A percentile compares a stretch with the other conserved stretches of the same genome.
Evolutionary conservation across 2,888 invertebrate species (phyloP).

Genomic region (Drosophila seclusa): DNA sequence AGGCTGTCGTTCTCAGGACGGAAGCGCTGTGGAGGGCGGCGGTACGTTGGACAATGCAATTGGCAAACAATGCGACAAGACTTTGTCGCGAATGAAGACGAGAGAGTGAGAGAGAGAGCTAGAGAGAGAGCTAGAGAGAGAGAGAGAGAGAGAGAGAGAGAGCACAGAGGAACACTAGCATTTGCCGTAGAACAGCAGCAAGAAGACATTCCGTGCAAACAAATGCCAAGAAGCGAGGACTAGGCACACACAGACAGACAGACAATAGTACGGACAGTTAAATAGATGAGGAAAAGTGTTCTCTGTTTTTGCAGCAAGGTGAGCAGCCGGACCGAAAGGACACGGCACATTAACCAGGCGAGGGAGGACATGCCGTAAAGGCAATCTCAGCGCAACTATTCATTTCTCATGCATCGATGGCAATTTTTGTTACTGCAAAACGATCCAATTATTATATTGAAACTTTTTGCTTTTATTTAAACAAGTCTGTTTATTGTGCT

Average conservation of each 20-base stretch:
- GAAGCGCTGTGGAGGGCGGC: neutral
- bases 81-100: conserved; percentile 74
- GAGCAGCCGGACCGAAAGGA: conserved; percentile 32
- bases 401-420: conserved; percentile 54
- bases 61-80: conserved; percentile 76
- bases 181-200: conserved; percentile 21
- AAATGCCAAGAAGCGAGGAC: conserved; percentile 43
- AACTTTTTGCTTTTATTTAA: neutral
- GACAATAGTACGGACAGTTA: neutral
- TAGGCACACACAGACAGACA: neutral
- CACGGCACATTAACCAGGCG: neutral
- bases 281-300: conserved; percentile 23
- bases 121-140: neutral
- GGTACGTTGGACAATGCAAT: conserved; percentile 55
- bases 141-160: neutral
- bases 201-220: conserved; percentile 46
- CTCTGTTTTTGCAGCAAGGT: conserved; percentile 42
- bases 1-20: neutral
- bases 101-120: too few species aligned
- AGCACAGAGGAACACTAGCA: conserved; percentile 1
- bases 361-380: conserved; percentile 11
- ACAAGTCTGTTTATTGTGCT: neutral
- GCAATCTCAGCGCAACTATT: conserved; percentile 24
- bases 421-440: conserved; percentile 29
- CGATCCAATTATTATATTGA: conserved; percentile 14